Evolutionary conservation across 2,113 vertebrate species (phyloP), one percentile per base, ranked within the genome.

Genomic region (Nothocercus julius): DNA sequence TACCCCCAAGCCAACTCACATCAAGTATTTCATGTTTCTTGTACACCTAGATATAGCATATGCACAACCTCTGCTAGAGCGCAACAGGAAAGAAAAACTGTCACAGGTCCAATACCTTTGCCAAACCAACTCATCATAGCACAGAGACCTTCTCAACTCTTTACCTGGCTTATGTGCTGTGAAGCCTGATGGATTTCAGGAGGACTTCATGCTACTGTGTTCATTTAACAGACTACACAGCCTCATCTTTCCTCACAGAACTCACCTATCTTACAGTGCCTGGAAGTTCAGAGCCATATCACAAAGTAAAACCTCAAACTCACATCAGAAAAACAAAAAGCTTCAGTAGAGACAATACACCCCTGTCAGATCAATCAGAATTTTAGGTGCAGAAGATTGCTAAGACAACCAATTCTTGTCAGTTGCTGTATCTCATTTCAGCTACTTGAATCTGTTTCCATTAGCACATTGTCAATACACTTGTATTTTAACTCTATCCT

Each of bases 31-130:
- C 30, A 2, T 12, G 40, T 17, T 91, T 75, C 9, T 6, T 84
- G n/a, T 36, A 84, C 42, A 72, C 83, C 27, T 18, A 68, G 76
- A 38, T 19, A 53, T 9, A 70, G 12, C 75, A 58, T 49, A 78
- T 10, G 63, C 42, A 62, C 0, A 49, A 70, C 47, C 34, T 64
- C 44, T 74, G n/a, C 75, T 79, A 45, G 17, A 56, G 13, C 8
- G 7, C 4, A 32, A 28, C 3, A 13, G 11, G 12, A 18, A 15
- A 2, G 1, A 9, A 11, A 58, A 18, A 18, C 5, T 18, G 42
- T 32, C 64, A 54, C 6, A 83, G 24, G 42, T 34, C 18, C 20
- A 40, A 81, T 61, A 47, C 74, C 42, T 19, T 70, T 9, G 64
- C 38, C 2, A 20, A 53, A 61, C 47, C 8, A 64, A 24, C 54